Percentiles rank a stretch among this genome's conserved stretches.
phyloP scores from a whole-genome alignment of 2,888 invertebrate species.

The Amblyjoppa fuscipennis region DNA sequence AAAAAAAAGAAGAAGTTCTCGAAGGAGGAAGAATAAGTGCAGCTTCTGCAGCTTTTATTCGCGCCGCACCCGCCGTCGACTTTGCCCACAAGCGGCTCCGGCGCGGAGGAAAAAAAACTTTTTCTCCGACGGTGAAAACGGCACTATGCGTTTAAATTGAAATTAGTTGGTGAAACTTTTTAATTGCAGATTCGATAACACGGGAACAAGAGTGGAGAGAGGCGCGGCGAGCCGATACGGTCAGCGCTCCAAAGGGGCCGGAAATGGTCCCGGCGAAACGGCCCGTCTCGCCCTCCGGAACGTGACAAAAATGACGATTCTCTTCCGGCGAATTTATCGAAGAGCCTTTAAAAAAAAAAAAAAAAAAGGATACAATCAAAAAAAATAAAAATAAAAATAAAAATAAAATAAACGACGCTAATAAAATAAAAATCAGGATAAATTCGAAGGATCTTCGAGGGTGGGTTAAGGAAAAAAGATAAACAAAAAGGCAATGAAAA shows the following conservation, averaged over 20 bases:
- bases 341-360: neutral
- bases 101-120: slow-evolving; percentile 47
- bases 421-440: neutral
- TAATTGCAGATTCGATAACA: slow-evolving; percentile 84
- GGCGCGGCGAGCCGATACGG: slow-evolving; percentile 23
- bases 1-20: slow-evolving; percentile 48
- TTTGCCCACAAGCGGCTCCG: neutral
- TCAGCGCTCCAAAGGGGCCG: neutral
- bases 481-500: slow-evolving; percentile 7
- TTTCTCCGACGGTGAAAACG: slow-evolving; percentile 28
- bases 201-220: slow-evolving; percentile 49
- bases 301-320: slow-evolving; percentile 46
- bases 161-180: slow-evolving; percentile 83
- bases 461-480: neutral
- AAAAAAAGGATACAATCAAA: neutral
- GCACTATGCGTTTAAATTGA: slow-evolving; percentile 81
- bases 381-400: no score
- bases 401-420: neutral
- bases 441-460: neutral
- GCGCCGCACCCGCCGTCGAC: neutral
- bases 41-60: slow-evolving; percentile 17
- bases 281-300: neutral
- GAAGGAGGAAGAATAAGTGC: slow-evolving; percentile 50
- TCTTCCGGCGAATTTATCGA: neutral
- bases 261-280: neutral